Evolutionary conservation across 2,888 invertebrate species (phyloP), one percentile per base, ranked within the genome.

Genomic region (Rhaphigaster nebulosa): DNA sequence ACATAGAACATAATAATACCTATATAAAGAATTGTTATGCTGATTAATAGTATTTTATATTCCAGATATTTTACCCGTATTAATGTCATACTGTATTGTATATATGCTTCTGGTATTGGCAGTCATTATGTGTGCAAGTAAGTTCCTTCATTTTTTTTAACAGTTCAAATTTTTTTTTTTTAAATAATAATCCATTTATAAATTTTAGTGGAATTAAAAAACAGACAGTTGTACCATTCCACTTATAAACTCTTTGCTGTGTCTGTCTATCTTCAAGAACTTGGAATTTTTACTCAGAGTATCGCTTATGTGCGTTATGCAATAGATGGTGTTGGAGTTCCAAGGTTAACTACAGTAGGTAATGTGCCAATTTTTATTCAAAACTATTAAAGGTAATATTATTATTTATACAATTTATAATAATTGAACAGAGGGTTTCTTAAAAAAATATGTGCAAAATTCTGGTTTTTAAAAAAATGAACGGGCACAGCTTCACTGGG

Each of bases 171-270:
- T n/a, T 18, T 52, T 70, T 84, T 87, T 50, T 15, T 13, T 87
- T 52, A 20, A n/a, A 45, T 23, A 34, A 41, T 56, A 84, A 41
- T 88, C 1, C 23, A 52, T 6, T n/a, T 34, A 90, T 60, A 91
- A 87, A 56, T 93, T 93, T 95, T 96, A 93, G 96, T 96, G 60
- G 96, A 97, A 93, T 94, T 98, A 13, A 96, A 96, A 93, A 95
- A 96, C 0, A 95, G 98, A 6, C 97, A 98, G 93, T 94, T 98
- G 0, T 95, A 98, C 70, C 98, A 98, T 93, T 95, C 97, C 2
- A 98, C 98, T 0, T 98, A 98, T 94, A 98, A 98, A 93, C 94
- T 98, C 93, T 98, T 97, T 93, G 95, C 97, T 65, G 93, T 95
- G 6, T 97, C 98, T 0, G 94, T 97, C 20, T 94, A 95, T 54